phyloP scores from a whole-genome alignment of 2,113 vertebrate genomes.

The Struthidea cinerea region DNA sequence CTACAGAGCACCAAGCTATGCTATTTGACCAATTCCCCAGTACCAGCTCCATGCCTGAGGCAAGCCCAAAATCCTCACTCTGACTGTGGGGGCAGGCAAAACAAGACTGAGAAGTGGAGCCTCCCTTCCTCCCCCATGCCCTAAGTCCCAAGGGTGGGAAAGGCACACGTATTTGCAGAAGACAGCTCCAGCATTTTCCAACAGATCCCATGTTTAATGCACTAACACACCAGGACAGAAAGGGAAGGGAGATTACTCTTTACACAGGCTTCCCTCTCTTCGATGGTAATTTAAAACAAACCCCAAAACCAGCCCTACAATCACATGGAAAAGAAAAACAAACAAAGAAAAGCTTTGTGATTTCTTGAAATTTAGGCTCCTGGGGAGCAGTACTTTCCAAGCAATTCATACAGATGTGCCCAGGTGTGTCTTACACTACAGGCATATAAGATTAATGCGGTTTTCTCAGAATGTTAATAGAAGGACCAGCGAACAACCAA shows the following conservation, averaged over 20 bases:
- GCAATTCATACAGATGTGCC: not conserved
- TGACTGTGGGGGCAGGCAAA: not conserved
- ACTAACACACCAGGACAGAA: not conserved
- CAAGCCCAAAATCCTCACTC: not conserved
- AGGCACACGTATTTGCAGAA: not conserved
- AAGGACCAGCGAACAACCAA: not conserved
- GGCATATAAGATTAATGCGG: not conserved
- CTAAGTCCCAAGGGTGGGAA: not conserved
- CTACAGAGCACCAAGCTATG: not conserved
- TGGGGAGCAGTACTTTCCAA: not conserved
- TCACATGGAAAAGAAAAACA: not conserved
- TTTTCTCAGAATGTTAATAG: not conserved
- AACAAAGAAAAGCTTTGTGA: not conserved
- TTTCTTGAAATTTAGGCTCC: not conserved
- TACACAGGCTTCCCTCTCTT: not conserved
- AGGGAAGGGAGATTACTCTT: not conserved
- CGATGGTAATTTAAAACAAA: not conserved
- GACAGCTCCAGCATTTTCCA: not conserved
- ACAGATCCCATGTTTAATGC: not conserved
- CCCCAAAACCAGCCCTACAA: not conserved
- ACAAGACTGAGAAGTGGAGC: not conserved
- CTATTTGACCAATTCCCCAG: not conserved
- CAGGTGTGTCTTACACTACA: not conserved
- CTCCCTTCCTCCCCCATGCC: not conserved
- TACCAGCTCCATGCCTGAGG: not conserved